Conservation (phyloP, 2,797 vertebrate species). For the Hylomyscus alleni region DNA sequence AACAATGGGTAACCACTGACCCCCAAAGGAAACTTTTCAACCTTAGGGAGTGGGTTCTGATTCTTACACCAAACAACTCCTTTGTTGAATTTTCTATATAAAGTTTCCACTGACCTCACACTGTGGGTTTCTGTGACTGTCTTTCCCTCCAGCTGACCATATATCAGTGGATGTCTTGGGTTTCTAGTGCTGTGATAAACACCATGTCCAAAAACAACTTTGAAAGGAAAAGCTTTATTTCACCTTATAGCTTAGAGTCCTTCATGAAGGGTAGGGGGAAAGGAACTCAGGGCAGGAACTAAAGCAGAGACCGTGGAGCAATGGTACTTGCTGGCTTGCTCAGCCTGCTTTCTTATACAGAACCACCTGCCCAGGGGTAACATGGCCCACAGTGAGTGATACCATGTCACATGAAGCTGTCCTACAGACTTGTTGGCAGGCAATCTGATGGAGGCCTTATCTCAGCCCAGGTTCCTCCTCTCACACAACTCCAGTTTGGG, state of each 20-base stretch:
- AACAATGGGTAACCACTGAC: neutral
- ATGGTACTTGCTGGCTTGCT: neutral
- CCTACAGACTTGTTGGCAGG: neutral
- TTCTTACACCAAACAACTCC: neutral
- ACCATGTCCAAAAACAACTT: neutral
- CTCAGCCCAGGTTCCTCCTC: neutral
- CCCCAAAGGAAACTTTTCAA: neutral
- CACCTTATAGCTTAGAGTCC: neutral
- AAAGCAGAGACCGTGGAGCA: neutral
- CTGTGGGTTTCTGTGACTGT: neutral
- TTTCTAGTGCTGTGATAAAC: neutral
- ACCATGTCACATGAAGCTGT: neutral
- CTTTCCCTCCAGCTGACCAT: neutral
- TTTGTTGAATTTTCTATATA: neutral
- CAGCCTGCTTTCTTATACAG: neutral
- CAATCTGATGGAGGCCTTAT: neutral
- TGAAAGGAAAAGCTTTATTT: neutral
- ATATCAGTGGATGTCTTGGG: neutral
- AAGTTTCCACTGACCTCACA: neutral
- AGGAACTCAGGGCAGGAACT: neutral
- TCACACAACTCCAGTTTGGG: neutral
- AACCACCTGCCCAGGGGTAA: neutral
- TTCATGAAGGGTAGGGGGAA: neutral
- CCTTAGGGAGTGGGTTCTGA: neutral
- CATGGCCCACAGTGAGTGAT: neutral